Percentiles rank a stretch among this genome's conserved stretches.
Evolutionary conservation across 2,888 invertebrate genomes (phyloP).

Genomic region (Himalopsyche kuldschensis): DNA sequence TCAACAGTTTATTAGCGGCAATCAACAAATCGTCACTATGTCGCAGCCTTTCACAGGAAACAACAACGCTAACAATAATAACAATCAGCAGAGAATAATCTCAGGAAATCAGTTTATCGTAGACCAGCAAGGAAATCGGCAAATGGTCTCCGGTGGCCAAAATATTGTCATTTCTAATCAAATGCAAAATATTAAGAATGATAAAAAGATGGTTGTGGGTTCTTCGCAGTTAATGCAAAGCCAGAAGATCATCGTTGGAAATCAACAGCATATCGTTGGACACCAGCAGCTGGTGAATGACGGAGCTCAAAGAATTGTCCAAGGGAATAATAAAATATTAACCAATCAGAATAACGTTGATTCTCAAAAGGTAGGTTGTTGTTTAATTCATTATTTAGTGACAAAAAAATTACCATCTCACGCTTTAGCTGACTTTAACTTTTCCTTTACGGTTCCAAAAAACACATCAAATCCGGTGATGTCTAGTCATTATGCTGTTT

Average conservation of each 20-base stretch:
- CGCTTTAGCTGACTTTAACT: no score
- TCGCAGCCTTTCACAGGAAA: slow-evolving; percentile 21
- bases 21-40: slow-evolving; percentile 28
- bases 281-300: background rate
- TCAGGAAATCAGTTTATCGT: slow-evolving; percentile 30
- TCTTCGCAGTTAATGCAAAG: slow-evolving; percentile 23
- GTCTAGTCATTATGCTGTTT: no score
- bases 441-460: no score
- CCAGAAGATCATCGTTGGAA: slow-evolving; percentile 26
- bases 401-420: no score
- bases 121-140: slow-evolving; percentile 31
- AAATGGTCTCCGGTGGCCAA: slow-evolving; percentile 22
- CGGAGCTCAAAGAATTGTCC: background rate
- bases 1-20: slow-evolving; percentile 14
- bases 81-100: slow-evolving; percentile 19
- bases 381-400: background rate
- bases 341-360: background rate
- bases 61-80: background rate
- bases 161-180: slow-evolving; percentile 29
- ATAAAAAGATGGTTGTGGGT: slow-evolving; percentile 33
- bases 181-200: slow-evolving; percentile 19
- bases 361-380: background rate
- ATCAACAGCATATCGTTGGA: slow-evolving; percentile 20
- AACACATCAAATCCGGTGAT: no score
- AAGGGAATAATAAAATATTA: background rate